Evolutionary conservation across 2,113 vertebrate genomes (phyloP).

Genomic region (Thunnus thynnus): DNA sequence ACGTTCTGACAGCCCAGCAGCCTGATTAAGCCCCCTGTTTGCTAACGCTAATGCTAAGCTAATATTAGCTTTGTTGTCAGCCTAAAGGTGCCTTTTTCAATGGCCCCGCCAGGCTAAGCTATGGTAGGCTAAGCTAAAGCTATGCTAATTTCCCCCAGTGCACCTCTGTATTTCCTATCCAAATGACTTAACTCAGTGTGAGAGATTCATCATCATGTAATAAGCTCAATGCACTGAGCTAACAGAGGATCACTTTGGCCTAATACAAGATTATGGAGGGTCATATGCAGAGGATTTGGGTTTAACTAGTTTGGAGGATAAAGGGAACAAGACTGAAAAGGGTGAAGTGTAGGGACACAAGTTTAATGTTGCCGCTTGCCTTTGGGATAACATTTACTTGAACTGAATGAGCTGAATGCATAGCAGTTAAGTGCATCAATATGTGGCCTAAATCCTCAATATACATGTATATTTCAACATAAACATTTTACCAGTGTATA

Average conservation of each 20-base stretch:
- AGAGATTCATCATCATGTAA: constrained; percentile 86
- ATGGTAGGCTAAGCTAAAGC: constrained; percentile 60
- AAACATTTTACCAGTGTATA: not conserved
- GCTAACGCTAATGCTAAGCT: constrained; percentile 89
- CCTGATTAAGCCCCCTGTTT: constrained; percentile 90
- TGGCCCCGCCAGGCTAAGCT: constrained; percentile 50
- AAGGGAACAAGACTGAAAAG: constrained; percentile 45
- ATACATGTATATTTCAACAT: not conserved
- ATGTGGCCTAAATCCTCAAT: not conserved
- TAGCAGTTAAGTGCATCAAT: not conserved
- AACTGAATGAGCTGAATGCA: not conserved
- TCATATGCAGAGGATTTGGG: constrained; percentile 90
- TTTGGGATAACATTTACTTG: constrained; percentile 5
- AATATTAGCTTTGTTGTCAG: constrained; percentile 78
- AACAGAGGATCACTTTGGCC: constrained; percentile 89
- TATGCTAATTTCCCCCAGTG: constrained; percentile 57
- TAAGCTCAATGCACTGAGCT: constrained; percentile 86
- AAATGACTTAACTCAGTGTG: constrained; percentile 86
- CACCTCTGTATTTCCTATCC: constrained; percentile 66
- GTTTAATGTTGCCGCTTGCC: constrained; percentile 21
- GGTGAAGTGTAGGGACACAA: constrained; percentile 21
- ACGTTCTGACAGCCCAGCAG: constrained; percentile 90
- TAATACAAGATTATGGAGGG: constrained; percentile 90
- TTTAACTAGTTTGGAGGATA: constrained; percentile 80
- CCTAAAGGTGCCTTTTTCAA: constrained; percentile 63